Evolutionary conservation across 2,888 invertebrate genomes (phyloP).

Genomic region (Leptinotarsa haldemani): DNA sequence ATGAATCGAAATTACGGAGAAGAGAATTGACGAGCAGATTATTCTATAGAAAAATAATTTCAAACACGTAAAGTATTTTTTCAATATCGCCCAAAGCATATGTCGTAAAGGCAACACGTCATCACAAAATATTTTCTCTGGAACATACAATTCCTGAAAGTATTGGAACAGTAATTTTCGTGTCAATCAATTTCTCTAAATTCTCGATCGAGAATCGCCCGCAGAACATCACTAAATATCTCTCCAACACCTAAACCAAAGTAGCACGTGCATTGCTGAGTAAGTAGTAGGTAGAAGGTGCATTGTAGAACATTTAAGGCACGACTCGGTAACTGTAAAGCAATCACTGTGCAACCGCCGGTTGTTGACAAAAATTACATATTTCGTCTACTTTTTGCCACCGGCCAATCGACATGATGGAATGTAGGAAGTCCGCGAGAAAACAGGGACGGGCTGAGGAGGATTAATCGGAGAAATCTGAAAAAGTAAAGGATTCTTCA

Average conservation of each 20-base stretch:
- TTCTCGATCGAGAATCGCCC: background rate
- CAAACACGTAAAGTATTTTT: no score
- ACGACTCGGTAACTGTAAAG: conserved; percentile 55
- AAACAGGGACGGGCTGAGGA: conserved; percentile 1
- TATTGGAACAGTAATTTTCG: no score
- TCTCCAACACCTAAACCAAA: conserved; percentile 42
- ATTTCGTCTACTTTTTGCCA: conserved; percentile 54
- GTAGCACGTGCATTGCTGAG: conserved; percentile 44
- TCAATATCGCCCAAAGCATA: no score
- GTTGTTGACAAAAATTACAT: conserved; percentile 57
- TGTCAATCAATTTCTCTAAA: no score
- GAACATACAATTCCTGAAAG: no score
- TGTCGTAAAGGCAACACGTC: no score
- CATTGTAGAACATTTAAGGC: conserved; percentile 54
- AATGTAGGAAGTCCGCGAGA: conserved; percentile 58
- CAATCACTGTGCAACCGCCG: conserved; percentile 48
- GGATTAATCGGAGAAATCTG: background rate
- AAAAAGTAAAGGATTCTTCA: background rate
- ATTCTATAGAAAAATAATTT: no score
- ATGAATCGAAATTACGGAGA: no score
- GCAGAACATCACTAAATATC: conserved; percentile 43
- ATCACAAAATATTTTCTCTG: no score
- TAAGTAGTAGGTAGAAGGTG: conserved; percentile 45
- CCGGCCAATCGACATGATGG: conserved; percentile 56
- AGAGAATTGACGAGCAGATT: no score